Percentiles rank a stretch among this genome's conserved stretches.
These are phyloP conservation scores for Brachypodius melanocephalos DNA, from an alignment of 2,113 vertebrate species.

Conservation along the genomic window DNA sequence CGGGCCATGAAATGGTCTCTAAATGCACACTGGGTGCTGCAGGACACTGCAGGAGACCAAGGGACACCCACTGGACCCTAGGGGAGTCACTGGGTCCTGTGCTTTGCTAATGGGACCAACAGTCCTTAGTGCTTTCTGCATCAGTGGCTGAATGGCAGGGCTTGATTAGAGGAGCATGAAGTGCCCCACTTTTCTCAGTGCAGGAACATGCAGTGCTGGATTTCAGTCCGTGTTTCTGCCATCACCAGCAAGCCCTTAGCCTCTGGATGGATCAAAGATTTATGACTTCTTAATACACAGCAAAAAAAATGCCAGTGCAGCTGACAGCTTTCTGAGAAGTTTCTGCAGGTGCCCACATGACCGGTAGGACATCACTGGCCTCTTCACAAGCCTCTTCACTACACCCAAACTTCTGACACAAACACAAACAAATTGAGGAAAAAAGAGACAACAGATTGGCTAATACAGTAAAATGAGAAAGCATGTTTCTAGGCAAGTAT, in stretches of 20 bases:
- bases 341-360: not conserved
- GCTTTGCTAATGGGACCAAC: not conserved
- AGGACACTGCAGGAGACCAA: not conserved
- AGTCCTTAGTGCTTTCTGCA: not conserved
- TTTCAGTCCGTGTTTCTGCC: not conserved
- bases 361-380: not conserved
- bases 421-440: not conserved
- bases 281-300: not conserved
- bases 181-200: not conserved
- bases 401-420: not conserved
- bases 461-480: not conserved
- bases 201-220: not conserved
- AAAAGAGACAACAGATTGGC: not conserved
- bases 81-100: not conserved
- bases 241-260: not conserved
- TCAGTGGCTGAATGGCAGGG: not conserved
- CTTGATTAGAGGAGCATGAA: accelerated
- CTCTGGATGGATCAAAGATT: not conserved
- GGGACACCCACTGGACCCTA: too few relatives aligned
- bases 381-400: not conserved
- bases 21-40: not conserved
- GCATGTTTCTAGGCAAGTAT: not conserved
- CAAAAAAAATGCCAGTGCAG: not conserved
- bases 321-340: not conserved
- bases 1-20: not conserved